Base-by-base conservation (phyloP, 2,113 vertebrate genomes). In the Burhinus oedicnemus region DNA sequence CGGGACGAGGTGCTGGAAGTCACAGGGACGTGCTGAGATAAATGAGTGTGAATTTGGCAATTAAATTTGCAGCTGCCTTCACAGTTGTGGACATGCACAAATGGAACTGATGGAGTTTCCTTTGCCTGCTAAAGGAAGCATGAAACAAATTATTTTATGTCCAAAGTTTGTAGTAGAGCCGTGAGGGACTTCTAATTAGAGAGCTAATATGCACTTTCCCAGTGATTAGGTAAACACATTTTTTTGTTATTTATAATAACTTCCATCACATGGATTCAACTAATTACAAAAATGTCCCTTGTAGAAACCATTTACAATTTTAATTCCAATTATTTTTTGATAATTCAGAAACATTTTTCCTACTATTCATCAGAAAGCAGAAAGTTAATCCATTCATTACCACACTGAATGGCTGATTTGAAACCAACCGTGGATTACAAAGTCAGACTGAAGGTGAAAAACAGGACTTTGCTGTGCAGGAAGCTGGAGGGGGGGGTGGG, bases 311-410 rank as follows among this genome's bases (percentile, higher is more conserved):
- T 96, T 97, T 97, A 95, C 81, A 90, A 97, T 95, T 95, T 96
- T 94, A 96, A 97, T 96, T 97, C 93, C 91, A 95, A 96, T 97
- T 97, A 96, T 93, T 97, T 96, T 94, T 96, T 94, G 89, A 93
- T 97, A 94, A 97, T 93, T 96, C 81, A 70, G 88, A 91, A 95
- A 65, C 52, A 81, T 88, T 95, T 95, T 88, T 70, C 93, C 71
- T 79, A 62, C 81, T 82, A 93, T 88, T 95, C 81, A 36, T 95
- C 86, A 92, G 89, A 71, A 91, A 94, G 72, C 65, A 95, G 90
- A 72, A 96, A 96, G 87, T 76, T 92, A 97, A 97, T 95, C 95
- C 90, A 83, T 88, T 97, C 83, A 96, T 96, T 97, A 97, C 75
- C n/a, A 45, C 49, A 6, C 47, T 12, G 75, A 88, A 80, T 49